A percentile compares a stretch with the other conserved stretches of the same genome.
Conservation (phyloP, 1,140 invertebrate genomes). For the Brachionus paranguensis region DNA sequence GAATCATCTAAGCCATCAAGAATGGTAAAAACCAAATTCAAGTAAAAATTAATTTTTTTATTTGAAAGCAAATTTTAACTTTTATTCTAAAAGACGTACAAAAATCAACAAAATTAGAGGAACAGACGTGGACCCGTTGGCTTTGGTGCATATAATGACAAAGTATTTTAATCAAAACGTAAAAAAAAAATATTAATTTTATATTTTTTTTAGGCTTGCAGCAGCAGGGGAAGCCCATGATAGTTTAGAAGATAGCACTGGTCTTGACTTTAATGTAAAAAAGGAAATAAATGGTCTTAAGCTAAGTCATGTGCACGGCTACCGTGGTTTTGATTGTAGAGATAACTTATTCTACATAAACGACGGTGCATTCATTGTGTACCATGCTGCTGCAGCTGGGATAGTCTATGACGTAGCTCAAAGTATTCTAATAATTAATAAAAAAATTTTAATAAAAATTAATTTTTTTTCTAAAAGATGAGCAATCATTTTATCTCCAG, state of each 20-base stretch:
- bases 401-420: slow-evolving; percentile 52
- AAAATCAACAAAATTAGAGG: slow-evolving; percentile 15
- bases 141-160: slow-evolving; percentile 5
- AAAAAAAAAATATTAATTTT: neutral
- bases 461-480: neutral
- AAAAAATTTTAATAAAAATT: neutral
- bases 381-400: slow-evolving; percentile 55
- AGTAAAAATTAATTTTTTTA: neutral
- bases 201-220: neutral
- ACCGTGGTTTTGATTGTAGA: slow-evolving; percentile 55
- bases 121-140: neutral
- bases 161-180: neutral
- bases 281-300: slow-evolving; percentile 48
- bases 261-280: slow-evolving; percentile 32
- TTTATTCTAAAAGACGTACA: neutral
- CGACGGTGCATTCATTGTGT: slow-evolving; percentile 53
- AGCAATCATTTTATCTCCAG: slow-evolving; percentile 54
- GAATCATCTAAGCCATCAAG: slow-evolving; percentile 3
- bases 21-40: slow-evolving; percentile 38
- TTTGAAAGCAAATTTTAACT: neutral
- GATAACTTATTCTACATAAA: slow-evolving; percentile 55
- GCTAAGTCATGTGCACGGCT: slow-evolving; percentile 54
- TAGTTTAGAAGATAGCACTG: neutral
- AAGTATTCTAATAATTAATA: slow-evolving; percentile 42
- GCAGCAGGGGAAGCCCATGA: neutral